Base-by-base conservation (phyloP, 2,888 invertebrate genomes). In the Athripsodes cinereus region DNA sequence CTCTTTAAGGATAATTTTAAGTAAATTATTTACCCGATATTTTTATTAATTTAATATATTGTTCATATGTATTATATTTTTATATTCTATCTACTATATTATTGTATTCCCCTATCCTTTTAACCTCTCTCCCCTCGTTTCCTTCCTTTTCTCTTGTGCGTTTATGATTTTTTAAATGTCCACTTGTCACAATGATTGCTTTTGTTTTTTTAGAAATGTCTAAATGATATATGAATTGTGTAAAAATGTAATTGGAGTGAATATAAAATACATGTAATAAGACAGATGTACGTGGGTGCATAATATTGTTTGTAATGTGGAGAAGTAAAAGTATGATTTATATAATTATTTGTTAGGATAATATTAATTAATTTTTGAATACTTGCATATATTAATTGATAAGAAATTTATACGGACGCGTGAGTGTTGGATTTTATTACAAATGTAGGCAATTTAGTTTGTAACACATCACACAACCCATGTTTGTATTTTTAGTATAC, bases 381-480 rank as follows among this genome's bases (percentile, higher is more conserved):
- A 40, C n/a, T 40, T 40, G 40, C 40, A 40, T 40, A 40, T 40
- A 40, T 40, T 40, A 40, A 13, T 22, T 11, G 16, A 1, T 48
- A 31, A 51, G 21, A 31, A 13, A 51, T 21, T 26, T 22, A 16
- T 51, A 31, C 13, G 18, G 51, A 31, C 31, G 51, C 18, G 16
- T 1, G 21, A 18, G 18, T 18, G 52, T 52, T n/a, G 34, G 21
- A 52, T 18, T 52, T 20, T 63, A 61, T 62, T 59, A 63, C 57
- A 59, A 59, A 59, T 63, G 55, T 62, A 61, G 63, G 50, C 52
- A 46, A 57, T 40, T 31, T 57, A 54, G 57, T 51, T 44, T 58
- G 31, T 61, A 61, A 40, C 31, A 22, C 52, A 59, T 44, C 49
- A 59, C 55, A 55, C 44, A 55, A 54, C 55, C 53, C 58, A 57